These are phyloP conservation scores for Emmelina monodactyla DNA, from an alignment of 2,888 invertebrate species.

Conservation along the genomic window DNA sequence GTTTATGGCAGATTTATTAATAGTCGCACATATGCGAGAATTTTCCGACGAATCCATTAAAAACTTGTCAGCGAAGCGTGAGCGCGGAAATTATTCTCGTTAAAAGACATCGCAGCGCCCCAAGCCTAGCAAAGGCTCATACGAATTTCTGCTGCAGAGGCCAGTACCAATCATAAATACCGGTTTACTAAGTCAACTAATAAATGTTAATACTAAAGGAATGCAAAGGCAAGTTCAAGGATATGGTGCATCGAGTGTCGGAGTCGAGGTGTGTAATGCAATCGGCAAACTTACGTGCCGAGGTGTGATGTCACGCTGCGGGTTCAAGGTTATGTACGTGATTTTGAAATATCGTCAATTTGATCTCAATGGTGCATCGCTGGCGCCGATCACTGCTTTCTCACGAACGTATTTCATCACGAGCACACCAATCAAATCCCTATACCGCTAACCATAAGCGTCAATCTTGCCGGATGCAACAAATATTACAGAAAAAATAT, in stretches of 20 bases:
- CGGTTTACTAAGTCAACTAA: too few relatives aligned
- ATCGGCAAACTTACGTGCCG: conserved; percentile 14
- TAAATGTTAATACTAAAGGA: too few relatives aligned
- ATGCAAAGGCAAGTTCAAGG: neutral
- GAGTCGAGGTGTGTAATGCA: too few relatives aligned
- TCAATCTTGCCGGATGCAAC: conserved; percentile 9
- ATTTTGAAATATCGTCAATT: conserved; percentile 57
- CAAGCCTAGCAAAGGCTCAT: neutral
- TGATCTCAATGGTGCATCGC: conserved; percentile 44
- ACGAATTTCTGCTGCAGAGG: neutral
- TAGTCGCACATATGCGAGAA: neutral
- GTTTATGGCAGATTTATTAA: conserved; percentile 5
- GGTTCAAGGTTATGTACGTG: conserved; percentile 57
- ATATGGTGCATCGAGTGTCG: too few relatives aligned
- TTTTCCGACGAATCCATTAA: conserved; percentile 1
- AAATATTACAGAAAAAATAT: conserved; percentile 20
- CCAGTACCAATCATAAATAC: too few relatives aligned
- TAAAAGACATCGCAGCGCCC: neutral
- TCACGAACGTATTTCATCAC: conserved; percentile 33
- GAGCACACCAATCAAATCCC: conserved; percentile 16
- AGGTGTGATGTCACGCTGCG: conserved; percentile 47
- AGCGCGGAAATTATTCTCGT: neutral
- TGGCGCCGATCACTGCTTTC: conserved; percentile 41
- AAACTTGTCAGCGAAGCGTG: neutral
- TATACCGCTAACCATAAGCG: conserved; percentile 14